These are phyloP conservation scores for Zaprionus davidi DNA, from an alignment of 1,140 invertebrate species.

Conservation along the genomic window DNA sequence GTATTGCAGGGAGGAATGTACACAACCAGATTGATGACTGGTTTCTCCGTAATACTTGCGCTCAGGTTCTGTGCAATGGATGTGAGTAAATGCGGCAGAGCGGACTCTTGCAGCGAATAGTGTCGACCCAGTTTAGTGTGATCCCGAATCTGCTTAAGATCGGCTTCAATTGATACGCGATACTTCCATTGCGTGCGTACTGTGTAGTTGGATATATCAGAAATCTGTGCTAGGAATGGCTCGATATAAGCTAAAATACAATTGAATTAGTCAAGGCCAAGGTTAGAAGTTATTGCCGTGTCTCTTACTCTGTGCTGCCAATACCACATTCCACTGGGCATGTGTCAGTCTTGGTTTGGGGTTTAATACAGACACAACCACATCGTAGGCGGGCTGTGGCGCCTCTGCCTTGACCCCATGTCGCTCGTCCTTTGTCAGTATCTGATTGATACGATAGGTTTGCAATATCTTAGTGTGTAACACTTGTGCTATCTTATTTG, in stretches of 20 bases:
- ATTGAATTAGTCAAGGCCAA: background rate
- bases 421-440: slow-evolving; percentile 66
- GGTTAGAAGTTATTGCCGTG: too few species aligned
- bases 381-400: slow-evolving; percentile 87
- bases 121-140: slow-evolving; percentile 85
- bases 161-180: slow-evolving; percentile 90
- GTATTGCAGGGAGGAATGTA: slow-evolving; percentile 91
- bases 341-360: slow-evolving; percentile 89
- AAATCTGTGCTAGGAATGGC: slow-evolving; percentile 89
- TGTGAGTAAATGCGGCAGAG: slow-evolving; percentile 90
- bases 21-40: slow-evolving; percentile 93
- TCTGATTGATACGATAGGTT: slow-evolving; percentile 75
- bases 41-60: slow-evolving; percentile 91
- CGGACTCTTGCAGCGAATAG: slow-evolving; percentile 87
- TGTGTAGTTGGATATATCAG: slow-evolving; percentile 89
- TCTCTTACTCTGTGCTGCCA: slow-evolving; percentile 86
- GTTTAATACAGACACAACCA: slow-evolving; percentile 91
- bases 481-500: slow-evolving; percentile 63
- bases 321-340: slow-evolving; percentile 88
- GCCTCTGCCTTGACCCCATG: slow-evolving; percentile 66
- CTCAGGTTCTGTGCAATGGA: slow-evolving; percentile 94
- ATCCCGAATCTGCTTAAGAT: slow-evolving; percentile 86
- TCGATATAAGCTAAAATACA: slow-evolving; percentile 88
- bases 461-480: slow-evolving; percentile 70
- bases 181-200: slow-evolving; percentile 95